phyloP scores from a whole-genome alignment of 2,797 vertebrate genomes.

The Brotula barbata region DNA sequence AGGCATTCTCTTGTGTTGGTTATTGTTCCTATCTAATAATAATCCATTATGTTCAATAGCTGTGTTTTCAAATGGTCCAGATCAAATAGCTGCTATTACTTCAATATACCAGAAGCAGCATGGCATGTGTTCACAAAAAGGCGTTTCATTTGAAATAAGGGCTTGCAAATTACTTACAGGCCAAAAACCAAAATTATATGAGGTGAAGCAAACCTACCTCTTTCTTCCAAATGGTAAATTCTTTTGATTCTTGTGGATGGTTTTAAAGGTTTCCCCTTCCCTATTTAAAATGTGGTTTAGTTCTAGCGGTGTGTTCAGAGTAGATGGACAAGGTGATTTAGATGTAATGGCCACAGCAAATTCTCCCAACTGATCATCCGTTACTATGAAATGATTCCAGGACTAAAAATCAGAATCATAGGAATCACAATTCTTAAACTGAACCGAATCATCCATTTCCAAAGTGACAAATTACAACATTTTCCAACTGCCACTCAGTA shows the following conservation, averaged over 20 bases:
- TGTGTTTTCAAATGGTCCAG: slow-evolving; percentile 71
- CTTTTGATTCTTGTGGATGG: slow-evolving; percentile 84
- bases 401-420: too few relatives aligned
- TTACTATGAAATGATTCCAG: slow-evolving; percentile 49
- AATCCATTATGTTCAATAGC: slow-evolving; percentile 56
- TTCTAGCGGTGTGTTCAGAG: slow-evolving; percentile 70
- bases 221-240: slow-evolving; percentile 80
- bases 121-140: slow-evolving; percentile 64
- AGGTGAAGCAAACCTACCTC: slow-evolving; percentile 84
- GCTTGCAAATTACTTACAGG: slow-evolving; percentile 82
- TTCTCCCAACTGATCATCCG: slow-evolving; percentile 46
- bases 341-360: slow-evolving; percentile 72
- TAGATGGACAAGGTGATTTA: slow-evolving; percentile 68
- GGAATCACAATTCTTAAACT: slow-evolving; percentile 17
- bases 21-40: slow-evolving; percentile 61
- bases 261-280: slow-evolving; percentile 79
- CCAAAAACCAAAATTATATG: slow-evolving; percentile 85
- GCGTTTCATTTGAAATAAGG: slow-evolving; percentile 80
- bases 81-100: slow-evolving; percentile 75
- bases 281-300: slow-evolving; percentile 80
- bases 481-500: slow-evolving; percentile 61
- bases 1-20: slow-evolving; percentile 41
- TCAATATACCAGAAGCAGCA: slow-evolving; percentile 59
- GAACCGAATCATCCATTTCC: slow-evolving; percentile 45
- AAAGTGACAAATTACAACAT: slow-evolving; percentile 34